A percentile compares a stretch with the other conserved stretches of the same genome.
Evolutionary conservation across 2,113 vertebrate species (phyloP).

Genomic region (Montifringilla adamsi): DNA sequence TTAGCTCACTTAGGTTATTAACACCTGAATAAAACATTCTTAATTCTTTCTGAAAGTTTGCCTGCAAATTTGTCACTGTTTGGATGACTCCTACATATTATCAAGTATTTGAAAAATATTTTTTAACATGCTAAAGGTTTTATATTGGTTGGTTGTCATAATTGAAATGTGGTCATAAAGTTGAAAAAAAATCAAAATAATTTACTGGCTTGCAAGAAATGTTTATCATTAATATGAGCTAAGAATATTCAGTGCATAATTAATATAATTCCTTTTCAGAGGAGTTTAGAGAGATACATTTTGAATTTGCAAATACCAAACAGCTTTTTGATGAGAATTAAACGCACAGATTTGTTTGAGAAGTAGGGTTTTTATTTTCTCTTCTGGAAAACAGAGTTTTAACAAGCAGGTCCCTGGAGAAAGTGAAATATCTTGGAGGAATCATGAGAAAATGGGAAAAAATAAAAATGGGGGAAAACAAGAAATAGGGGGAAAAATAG

Average conservation of each 20-base stretch:
- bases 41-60: background rate
- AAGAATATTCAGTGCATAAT: background rate
- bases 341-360: background rate
- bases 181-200: background rate
- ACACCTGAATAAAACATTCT: background rate
- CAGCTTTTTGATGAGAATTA: background rate
- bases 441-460: background rate
- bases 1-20: background rate
- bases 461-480: background rate
- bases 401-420: background rate
- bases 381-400: background rate
- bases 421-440: background rate
- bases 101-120: background rate
- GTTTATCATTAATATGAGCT: background rate
- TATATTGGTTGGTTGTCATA: background rate
- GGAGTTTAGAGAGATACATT: background rate
- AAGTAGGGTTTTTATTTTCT: background rate
- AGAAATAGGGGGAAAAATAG: background rate
- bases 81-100: background rate
- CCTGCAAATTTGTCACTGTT: background rate
- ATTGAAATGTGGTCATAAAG: background rate
- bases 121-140: background rate
- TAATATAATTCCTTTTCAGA: background rate
- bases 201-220: background rate
- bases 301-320: background rate